Evolutionary conservation across 2,888 invertebrate genomes (phyloP).

Genomic region (Nomada hirtipes): DNA sequence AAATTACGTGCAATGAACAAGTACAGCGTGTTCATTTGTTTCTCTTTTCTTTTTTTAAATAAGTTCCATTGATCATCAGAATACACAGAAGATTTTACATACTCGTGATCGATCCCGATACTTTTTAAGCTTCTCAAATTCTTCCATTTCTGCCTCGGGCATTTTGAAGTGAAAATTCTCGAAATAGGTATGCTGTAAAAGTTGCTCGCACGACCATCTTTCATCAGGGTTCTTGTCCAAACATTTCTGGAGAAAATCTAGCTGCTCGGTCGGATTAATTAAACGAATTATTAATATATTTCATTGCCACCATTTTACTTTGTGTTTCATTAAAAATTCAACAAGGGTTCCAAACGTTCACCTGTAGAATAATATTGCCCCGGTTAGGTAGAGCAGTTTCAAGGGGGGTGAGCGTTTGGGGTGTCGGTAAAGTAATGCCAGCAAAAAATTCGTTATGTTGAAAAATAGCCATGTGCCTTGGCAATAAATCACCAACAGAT

Average conservation of each 20-base stretch:
- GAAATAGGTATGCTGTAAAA: slow-evolving; percentile 96
- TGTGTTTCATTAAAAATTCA: not conserved
- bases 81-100: slow-evolving; percentile 65
- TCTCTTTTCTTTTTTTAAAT: not conserved
- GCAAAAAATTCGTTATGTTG: slow-evolving; percentile 97
- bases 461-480: slow-evolving; percentile 98
- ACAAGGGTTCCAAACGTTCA: slow-evolving; percentile 36
- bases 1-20: not conserved
- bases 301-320: not conserved
- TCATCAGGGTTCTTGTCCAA: slow-evolving; percentile 97
- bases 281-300: not conserved
- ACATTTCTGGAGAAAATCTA: slow-evolving; percentile 91
- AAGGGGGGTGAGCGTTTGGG: slow-evolving; percentile 93
- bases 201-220: slow-evolving; percentile 96
- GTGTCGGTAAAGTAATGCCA: slow-evolving; percentile 96
- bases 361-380: slow-evolving; percentile 82
- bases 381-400: slow-evolving; percentile 94
- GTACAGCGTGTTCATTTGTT: not conserved
- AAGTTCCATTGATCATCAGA: not conserved
- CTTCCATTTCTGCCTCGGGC: slow-evolving; percentile 89
- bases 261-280: slow-evolving; percentile 67
- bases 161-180: slow-evolving; percentile 94
- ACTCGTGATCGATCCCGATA: slow-evolving; percentile 88
- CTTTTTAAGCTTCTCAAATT: slow-evolving; percentile 86
- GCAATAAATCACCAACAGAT: slow-evolving; percentile 96